Conservation (phyloP, 2,888 invertebrate genomes). For the Latrodectus elegans region DNA sequence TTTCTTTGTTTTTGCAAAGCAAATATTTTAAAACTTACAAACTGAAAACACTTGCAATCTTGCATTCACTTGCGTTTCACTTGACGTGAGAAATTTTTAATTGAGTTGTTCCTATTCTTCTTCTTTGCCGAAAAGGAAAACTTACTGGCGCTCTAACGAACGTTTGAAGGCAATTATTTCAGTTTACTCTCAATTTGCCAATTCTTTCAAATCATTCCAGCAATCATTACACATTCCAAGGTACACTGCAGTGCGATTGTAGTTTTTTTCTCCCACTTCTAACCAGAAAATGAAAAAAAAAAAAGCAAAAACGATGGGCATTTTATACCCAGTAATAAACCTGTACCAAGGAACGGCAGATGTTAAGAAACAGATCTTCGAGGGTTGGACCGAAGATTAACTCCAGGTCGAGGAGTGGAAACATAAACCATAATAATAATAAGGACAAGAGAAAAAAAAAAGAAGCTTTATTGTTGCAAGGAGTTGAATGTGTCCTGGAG, state of each 20-base stretch:
- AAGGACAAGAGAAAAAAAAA: constrained; percentile 27
- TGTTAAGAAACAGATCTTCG: constrained; percentile 58
- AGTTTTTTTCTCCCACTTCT: neutral
- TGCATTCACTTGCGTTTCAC: too few species aligned
- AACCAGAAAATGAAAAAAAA: neutral
- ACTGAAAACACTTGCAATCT: too few species aligned
- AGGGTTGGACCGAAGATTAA: constrained; percentile 56
- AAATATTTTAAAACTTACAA: too few species aligned
- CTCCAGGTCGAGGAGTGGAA: constrained; percentile 61
- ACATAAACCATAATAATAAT: constrained; percentile 8
- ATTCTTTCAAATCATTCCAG: neutral
- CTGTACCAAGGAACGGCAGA: constrained; percentile 57
- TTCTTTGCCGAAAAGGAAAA: too few species aligned
- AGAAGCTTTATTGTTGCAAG: constrained; percentile 61
- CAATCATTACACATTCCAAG: constrained; percentile 32
- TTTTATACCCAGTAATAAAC: constrained; percentile 58
- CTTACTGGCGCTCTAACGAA: too few species aligned
- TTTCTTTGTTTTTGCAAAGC: too few species aligned
- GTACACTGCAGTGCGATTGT: constrained; percentile 1
- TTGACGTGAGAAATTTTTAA: too few species aligned
- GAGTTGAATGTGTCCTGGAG: constrained; percentile 55
- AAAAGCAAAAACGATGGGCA: constrained; percentile 33
- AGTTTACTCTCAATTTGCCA: neutral
- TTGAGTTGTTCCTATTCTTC: too few species aligned
- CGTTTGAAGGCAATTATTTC: too few species aligned